These are phyloP conservation scores for Megalops atlanticus DNA, from an alignment of 2,113 vertebrate species.

Conservation along the genomic window DNA sequence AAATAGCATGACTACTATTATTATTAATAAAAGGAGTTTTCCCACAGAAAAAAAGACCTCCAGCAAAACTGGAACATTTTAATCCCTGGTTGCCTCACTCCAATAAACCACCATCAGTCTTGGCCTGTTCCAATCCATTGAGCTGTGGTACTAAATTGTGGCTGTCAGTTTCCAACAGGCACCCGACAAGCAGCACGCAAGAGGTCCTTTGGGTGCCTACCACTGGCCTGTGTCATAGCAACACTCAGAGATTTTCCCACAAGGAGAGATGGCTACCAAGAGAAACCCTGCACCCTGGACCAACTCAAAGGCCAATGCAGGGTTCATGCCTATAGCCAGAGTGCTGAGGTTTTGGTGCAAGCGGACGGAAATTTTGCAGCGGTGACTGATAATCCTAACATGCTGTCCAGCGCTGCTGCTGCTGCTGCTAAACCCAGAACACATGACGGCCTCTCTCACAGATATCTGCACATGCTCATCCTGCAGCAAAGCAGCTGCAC, in stretches of 20 bases:
- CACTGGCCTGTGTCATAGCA: slow-evolving; percentile 35
- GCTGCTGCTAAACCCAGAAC: slow-evolving; percentile 17
- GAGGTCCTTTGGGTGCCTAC: slow-evolving; percentile 7
- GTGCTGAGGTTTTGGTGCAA: slow-evolving; percentile 43
- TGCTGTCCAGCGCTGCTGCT: slow-evolving; percentile 20
- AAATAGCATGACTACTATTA: too few species aligned
- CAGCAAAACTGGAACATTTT: neutral
- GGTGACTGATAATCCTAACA: slow-evolving; percentile 33
- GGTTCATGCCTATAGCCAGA: slow-evolving; percentile 38
- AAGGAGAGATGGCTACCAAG: slow-evolving; percentile 32
- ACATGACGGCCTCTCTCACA: slow-evolving; percentile 25
- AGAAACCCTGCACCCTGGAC: slow-evolving; percentile 32
- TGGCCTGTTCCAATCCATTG: neutral
- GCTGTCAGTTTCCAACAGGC: neutral
- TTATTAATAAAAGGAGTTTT: too few species aligned
- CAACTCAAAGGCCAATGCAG: slow-evolving; percentile 20
- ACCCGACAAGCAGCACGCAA: neutral
- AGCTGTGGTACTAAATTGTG: neutral
- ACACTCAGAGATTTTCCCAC: slow-evolving; percentile 32
- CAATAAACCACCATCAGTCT: neutral
- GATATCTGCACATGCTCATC: too few species aligned
- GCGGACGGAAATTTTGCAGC: slow-evolving; percentile 38
- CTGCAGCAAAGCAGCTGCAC: too few species aligned
- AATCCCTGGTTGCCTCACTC: neutral
- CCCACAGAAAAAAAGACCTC: neutral